Conservation (phyloP, 2,797 vertebrate species). For the Lagodon rhomboides region DNA sequence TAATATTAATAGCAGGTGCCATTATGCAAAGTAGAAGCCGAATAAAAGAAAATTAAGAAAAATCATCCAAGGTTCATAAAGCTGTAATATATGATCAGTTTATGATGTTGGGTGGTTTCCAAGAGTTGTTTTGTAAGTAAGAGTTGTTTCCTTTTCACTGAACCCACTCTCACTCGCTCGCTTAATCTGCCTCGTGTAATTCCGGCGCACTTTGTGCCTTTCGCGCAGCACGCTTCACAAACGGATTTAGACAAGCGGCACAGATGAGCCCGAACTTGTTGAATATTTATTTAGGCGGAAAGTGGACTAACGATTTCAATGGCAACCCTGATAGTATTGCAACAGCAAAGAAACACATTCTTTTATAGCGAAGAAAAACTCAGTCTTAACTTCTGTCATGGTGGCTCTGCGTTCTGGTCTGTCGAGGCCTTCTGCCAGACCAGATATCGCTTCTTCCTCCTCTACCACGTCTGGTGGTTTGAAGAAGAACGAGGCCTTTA, state of each 20-base stretch:
- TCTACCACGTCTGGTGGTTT: background rate
- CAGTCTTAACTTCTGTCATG: background rate
- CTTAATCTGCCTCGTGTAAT: constrained; percentile 11
- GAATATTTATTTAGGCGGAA: constrained; percentile 26
- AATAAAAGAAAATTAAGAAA: constrained; percentile 30
- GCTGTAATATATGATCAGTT: constrained; percentile 9
- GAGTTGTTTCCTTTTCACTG: constrained; percentile 8
- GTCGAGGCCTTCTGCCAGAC: background rate
- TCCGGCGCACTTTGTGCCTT: constrained; percentile 31
- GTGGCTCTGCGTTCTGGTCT: constrained; percentile 15
- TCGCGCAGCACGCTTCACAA: background rate
- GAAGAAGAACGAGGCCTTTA: background rate
- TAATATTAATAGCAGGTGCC: constrained; percentile 9
- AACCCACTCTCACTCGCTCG: background rate
- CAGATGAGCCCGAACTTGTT: constrained; percentile 38
- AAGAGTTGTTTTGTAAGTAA: constrained; percentile 4
- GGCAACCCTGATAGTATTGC: background rate
- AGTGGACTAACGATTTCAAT: background rate
- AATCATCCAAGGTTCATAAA: constrained; percentile 1
- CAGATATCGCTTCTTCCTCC: background rate
- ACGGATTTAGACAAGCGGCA: constrained; percentile 14
- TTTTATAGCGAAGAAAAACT: background rate
- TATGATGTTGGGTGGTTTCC: constrained; percentile 1
- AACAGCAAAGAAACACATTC: background rate
- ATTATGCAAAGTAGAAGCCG: constrained; percentile 28